Evolutionary conservation across 2,113 vertebrate species (phyloP).

Genomic region (Chionomys nivalis): DNA sequence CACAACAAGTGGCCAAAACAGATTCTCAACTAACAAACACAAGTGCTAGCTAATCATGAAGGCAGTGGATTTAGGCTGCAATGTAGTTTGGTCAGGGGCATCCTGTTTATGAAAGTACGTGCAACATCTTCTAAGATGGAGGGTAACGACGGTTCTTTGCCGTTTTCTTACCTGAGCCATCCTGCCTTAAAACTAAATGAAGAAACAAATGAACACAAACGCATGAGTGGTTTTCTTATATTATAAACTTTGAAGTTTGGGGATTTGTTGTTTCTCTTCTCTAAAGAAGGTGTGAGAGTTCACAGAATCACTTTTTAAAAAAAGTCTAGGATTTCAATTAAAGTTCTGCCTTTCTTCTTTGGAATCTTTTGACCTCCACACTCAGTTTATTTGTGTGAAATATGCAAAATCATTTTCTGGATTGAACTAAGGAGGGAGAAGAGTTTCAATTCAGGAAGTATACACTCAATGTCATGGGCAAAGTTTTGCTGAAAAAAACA

Average conservation of each 20-base stretch:
- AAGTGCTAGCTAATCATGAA: background rate
- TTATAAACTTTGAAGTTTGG: background rate
- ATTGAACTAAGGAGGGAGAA: background rate
- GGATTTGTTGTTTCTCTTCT: background rate
- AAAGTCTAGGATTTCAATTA: background rate
- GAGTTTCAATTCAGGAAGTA: background rate
- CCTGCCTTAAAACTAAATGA: background rate
- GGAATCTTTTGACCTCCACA: background rate
- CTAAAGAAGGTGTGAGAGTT: background rate
- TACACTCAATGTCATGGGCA: background rate
- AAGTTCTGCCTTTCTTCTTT: background rate
- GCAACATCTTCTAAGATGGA: background rate
- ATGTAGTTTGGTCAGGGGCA: background rate
- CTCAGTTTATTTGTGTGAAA: slow-evolving; percentile 45
- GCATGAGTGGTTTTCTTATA: background rate
- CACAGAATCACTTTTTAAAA: background rate
- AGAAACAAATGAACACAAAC: background rate
- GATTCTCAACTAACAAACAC: background rate
- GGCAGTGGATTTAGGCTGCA: background rate
- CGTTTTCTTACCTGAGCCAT: background rate
- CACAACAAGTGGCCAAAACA: background rate
- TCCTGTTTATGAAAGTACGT: background rate
- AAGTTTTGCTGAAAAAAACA: background rate
- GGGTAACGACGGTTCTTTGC: background rate
- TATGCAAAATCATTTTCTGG: slow-evolving; percentile 6